Conservation (phyloP, 2,797 vertebrate species). For the Perdix hodgsoniae region DNA sequence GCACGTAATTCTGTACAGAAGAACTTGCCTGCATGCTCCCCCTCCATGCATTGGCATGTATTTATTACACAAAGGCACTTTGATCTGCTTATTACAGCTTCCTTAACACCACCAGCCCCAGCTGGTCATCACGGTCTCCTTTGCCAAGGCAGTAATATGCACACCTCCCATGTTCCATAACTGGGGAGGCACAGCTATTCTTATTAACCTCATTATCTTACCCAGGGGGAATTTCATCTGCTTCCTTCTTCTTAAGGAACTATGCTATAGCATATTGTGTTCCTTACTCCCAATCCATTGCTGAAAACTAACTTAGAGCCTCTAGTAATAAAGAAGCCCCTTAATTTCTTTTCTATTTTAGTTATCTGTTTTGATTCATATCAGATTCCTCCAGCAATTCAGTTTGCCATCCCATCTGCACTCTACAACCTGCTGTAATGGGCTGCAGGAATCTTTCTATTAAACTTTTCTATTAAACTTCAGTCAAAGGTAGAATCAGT, state of each 20-base stretch:
- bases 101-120: not conserved
- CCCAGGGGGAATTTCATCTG: not conserved
- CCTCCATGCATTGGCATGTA: not conserved
- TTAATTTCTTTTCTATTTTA: not conserved
- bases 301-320: not conserved
- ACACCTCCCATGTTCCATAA: not conserved
- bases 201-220: slow-evolving; percentile 19
- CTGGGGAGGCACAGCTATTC: not conserved
- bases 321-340: not conserved
- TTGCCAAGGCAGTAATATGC: not conserved
- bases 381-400: not conserved
- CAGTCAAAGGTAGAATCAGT: not conserved
- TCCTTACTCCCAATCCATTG: not conserved
- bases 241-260: not conserved
- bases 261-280: accelerated
- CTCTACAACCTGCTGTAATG: not conserved
- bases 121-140: not conserved
- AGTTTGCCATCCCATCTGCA: not conserved
- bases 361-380: not conserved
- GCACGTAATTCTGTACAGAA: not conserved
- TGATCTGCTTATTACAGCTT: not conserved
- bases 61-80: not conserved
- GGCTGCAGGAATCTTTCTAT: not conserved
- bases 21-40: not conserved
- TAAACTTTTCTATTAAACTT: not conserved